Base-by-base conservation (phyloP, 2,113 vertebrate species). In the Corythoichthys haematopterus region DNA sequence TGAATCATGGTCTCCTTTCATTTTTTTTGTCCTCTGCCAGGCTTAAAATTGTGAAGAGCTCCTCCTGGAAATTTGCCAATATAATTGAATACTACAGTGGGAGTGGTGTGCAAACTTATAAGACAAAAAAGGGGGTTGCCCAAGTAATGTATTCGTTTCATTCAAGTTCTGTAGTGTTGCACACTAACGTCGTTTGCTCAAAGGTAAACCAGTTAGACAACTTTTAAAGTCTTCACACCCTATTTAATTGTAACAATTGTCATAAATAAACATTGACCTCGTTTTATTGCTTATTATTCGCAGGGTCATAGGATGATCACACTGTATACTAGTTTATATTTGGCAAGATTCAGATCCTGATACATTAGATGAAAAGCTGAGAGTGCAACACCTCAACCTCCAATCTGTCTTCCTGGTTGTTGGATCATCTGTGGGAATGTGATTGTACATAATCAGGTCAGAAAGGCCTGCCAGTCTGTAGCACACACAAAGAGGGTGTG, bases 61-160 rank as follows among this genome's bases (percentile, higher is more conserved):
- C 20, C 45, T 40, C 9, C 20, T 33, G 14, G 63, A 63, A 47
- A 72, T 67, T 45, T 55, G n/a, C 45, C 70, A 59, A 48, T 2
- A 40, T 37, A 40, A 35, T 48, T 2, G 38, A 43, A 14, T 15
- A 43, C 51, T 3, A 53, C 8, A 53, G 53, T 12, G 6, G 28
- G 28, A 55, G 28, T 55, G 33, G 53, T 56, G 52, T 20, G 20
- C n/a, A 28, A 3, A 53, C 8, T 10, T 11, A 0, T 20, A 7
- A 4, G 6, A 8, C 1, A 43, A 56, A 56, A 56, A 3, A 56
- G 5, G 9, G 28, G 52, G 3, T 55, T 55, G 52, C 4, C 4
- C n/a, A 12, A 33, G 12, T 11, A 55, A 55, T 55, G 20, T 13
- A 33, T 33, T 55, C 1, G 2, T 55, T 53, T 53, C 9, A 33